Percentiles rank a stretch among this genome's conserved stretches.
Evolutionary conservation across 2,113 vertebrate genomes (phyloP).

Genomic region (Laterallus jamaicensis): DNA sequence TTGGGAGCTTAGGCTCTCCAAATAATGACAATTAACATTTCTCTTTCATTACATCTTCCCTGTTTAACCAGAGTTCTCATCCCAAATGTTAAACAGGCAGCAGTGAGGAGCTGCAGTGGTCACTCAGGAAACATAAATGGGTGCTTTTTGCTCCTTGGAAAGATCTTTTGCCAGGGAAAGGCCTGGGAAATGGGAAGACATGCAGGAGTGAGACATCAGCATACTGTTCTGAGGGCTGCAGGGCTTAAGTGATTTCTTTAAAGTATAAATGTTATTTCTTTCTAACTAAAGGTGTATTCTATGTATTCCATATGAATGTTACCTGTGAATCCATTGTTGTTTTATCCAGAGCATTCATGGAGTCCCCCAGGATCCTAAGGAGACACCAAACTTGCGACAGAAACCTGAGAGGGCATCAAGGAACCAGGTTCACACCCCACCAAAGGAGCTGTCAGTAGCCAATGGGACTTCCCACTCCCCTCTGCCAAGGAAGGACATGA

Average conservation of each 20-base stretch:
- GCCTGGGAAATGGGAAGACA: neutral
- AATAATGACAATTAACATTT: constrained; percentile 3
- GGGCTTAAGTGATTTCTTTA: neutral
- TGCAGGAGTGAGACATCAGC: neutral
- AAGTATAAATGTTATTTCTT: neutral
- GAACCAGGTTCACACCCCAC: constrained; percentile 30
- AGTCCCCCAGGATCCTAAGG: constrained; percentile 77
- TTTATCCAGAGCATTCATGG: constrained; percentile 81
- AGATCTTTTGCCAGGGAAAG: neutral
- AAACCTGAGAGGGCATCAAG: constrained; percentile 55
- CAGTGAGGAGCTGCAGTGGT: neutral
- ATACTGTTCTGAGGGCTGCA: neutral
- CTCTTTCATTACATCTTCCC: neutral
- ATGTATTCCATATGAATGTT: neutral
- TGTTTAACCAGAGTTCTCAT: constrained; percentile 6
- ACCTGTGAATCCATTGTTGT: neutral
- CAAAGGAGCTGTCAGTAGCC: constrained; percentile 64
- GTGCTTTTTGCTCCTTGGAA: neutral
- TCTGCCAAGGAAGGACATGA: constrained; percentile 53
- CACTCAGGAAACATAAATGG: neutral
- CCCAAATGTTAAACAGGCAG: neutral
- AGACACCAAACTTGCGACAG: constrained; percentile 70
- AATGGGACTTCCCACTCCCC: constrained; percentile 24
- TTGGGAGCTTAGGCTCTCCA: neutral
- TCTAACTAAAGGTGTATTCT: neutral